Evolutionary conservation across 2,113 vertebrate genomes (phyloP).

Genomic region (Barnardius zonarius): DNA sequence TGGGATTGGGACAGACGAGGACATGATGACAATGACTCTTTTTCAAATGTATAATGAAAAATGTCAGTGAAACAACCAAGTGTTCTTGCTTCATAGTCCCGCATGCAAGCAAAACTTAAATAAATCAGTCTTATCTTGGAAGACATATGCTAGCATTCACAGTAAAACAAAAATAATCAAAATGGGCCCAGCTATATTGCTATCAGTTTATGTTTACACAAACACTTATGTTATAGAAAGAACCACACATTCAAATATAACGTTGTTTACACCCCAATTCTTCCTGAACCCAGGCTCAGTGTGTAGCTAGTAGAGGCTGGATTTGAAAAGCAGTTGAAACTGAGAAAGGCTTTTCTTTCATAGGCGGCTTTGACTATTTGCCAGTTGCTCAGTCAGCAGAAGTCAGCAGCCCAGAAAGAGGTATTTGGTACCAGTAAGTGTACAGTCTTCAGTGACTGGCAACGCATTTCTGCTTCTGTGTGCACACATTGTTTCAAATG

Average conservation of each 20-base stretch:
- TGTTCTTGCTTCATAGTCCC: neutral
- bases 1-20: neutral
- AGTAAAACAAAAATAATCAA: neutral
- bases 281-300: neutral
- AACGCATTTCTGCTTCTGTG: neutral
- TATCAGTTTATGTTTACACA: neutral
- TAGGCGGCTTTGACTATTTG: neutral
- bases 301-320: neutral
- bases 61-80: neutral
- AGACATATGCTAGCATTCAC: neutral
- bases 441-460: neutral
- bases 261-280: neutral
- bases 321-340: neutral
- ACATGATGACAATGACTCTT: accelerated
- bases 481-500: neutral
- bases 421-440: neutral
- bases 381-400: neutral
- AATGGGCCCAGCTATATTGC: neutral
- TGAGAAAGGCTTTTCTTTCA: neutral
- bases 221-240: neutral
- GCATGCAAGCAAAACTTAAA: neutral
- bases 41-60: neutral
- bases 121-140: neutral
- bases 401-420: neutral
- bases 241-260: neutral